Base-by-base conservation (phyloP, 2,797 vertebrate species). In the Hydrocynus forskahlii region DNA sequence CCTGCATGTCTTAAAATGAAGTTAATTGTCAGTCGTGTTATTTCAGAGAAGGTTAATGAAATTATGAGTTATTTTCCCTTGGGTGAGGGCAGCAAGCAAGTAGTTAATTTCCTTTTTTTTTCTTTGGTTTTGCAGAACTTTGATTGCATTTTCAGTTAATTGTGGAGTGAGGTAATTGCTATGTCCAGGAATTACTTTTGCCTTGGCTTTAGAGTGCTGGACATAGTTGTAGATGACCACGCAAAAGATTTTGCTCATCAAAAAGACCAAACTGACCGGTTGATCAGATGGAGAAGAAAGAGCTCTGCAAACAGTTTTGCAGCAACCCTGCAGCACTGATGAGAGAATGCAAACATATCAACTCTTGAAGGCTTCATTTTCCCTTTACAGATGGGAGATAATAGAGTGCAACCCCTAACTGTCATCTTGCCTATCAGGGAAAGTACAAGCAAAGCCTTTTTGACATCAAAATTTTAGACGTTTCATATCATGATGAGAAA, bases 11-110 rank as follows among this genome's bases (percentile, higher is more conserved):
- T 54, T 73, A 69, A 78, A 75, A 72, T 59, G 72, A 74, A 75
- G 74, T 83, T 73, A 80, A 77, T 80, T 40, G 50, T 75, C 45
- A 76, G 14, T 16, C 55, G 48, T 7, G 7, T 62, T 76, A 78
- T 76, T 78, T 84, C 43, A n/a, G 45, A 79, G 75, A 73, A 78
- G 78, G 76, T 83, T 79, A 76, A 83, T 85, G 67, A 75, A 78
- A 82, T 63, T 43, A 57, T 80, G n/a, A 80, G 69, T 81, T 55
- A 63, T 68, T 76, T 75, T 82, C 79, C 59, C 13, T 10, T 0
- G 40, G 40, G 59, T 43, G 25, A 79, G 40, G 10, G 35, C 17
- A 63, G 8, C 21, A 50, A 82, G 63, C 59, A 19, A 72, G 64
- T 1, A 0, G 1, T 40, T 75, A n/a, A 81, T 75, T 79, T 12